Percentiles rank a stretch among this genome's conserved stretches.
These are phyloP conservation scores for Pomacea maculata DNA, from an alignment of 1,140 invertebrate species.

Conservation along the genomic window DNA sequence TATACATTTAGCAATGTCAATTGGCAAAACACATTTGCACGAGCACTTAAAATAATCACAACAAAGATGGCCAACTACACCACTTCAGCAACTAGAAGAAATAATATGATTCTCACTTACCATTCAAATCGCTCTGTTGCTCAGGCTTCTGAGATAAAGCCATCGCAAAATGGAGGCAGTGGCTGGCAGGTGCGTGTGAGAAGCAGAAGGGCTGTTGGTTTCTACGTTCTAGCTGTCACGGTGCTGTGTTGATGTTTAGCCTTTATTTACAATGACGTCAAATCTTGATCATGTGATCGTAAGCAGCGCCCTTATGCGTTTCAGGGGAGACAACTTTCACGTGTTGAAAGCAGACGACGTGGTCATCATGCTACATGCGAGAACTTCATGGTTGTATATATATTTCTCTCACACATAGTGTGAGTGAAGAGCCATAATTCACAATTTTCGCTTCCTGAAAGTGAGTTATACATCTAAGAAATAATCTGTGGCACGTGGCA, in stretches of 20 bases:
- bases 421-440: no score
- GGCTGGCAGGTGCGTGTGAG: background rate
- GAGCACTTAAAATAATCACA: no score
- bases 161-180: constrained; percentile 4
- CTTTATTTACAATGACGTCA: constrained; percentile 17
- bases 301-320: background rate
- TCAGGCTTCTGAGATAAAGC: constrained; percentile 8
- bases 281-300: constrained; percentile 1
- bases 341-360: background rate
- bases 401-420: no score
- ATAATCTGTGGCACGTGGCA: no score
- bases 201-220: background rate
- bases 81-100: background rate
- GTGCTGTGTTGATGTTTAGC: constrained; percentile 4
- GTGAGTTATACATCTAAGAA: no score
- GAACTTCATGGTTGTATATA: no score
- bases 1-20: no score
- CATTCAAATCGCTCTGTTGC: constrained; percentile 3
- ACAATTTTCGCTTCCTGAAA: no score
- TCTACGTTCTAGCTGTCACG: constrained; percentile 10
- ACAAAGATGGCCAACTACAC: no score
- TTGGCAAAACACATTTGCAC: no score
- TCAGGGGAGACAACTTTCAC: no score
- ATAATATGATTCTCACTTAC: background rate
- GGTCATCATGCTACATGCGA: background rate